Percentiles rank a stretch among this genome's conserved stretches.
phyloP scores from a whole-genome alignment of 2,888 invertebrate genomes.

The Stenoptilia bipunctidactyla region DNA sequence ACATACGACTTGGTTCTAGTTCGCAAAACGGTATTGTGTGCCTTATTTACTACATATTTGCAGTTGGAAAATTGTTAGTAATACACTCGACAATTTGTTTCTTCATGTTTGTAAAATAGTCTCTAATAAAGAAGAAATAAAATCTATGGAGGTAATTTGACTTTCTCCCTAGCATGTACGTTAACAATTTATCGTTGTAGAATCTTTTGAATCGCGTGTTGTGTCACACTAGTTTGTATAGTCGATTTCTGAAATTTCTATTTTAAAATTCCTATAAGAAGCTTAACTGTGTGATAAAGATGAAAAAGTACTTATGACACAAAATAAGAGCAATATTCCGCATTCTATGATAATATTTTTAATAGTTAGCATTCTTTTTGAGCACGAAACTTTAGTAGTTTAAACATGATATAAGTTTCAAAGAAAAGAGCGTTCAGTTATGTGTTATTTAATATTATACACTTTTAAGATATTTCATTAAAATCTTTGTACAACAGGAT shows the following conservation, averaged over 20 bases:
- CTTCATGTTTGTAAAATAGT: neutral
- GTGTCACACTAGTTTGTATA: neutral
- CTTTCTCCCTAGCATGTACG: neutral
- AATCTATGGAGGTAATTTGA: neutral
- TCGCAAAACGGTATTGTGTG: neutral
- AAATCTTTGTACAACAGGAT: too few relatives aligned
- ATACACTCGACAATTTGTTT: neutral
- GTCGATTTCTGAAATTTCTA: neutral
- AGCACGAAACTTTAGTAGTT: too few relatives aligned
- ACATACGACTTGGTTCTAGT: neutral
- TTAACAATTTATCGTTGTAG: neutral
- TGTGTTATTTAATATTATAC: too few relatives aligned
- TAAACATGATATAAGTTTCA: too few relatives aligned
- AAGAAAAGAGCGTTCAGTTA: too few relatives aligned
- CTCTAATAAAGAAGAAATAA: neutral
- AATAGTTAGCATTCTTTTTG: too few relatives aligned
- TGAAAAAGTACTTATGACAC: neutral
- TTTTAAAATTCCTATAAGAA: neutral
- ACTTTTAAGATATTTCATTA: too few relatives aligned
- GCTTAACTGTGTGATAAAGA: neutral
- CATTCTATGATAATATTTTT: too few relatives aligned
- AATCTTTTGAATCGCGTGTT: neutral
- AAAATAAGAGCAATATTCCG: too few relatives aligned
- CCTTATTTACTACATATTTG: slow-evolving; percentile 1
- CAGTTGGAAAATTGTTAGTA: slow-evolving; percentile 1